Evolutionary conservation across 2,888 invertebrate species (phyloP).

Genomic region (Hypsopygia costalis): DNA sequence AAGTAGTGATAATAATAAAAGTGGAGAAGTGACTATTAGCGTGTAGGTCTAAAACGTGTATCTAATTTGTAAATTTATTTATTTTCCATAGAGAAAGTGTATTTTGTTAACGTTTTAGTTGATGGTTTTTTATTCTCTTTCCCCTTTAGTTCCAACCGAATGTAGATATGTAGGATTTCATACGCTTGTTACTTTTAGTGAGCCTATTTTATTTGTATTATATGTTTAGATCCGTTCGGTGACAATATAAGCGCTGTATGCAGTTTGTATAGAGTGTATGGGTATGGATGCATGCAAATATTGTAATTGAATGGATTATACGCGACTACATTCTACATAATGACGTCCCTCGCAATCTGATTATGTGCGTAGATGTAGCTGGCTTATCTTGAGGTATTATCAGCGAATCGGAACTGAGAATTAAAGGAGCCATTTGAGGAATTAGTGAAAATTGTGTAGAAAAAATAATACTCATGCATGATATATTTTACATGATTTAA

Average conservation of each 20-base stretch:
- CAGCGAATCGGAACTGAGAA: slow-evolving; percentile 9
- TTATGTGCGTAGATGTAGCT: slow-evolving; percentile 35
- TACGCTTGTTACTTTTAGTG: slow-evolving; percentile 79
- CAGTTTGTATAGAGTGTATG: slow-evolving; percentile 51
- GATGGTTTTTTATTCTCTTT: slow-evolving; percentile 73
- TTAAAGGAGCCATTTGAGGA: neutral
- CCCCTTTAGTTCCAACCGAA: slow-evolving; percentile 70
- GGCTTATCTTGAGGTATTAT: slow-evolving; percentile 22
- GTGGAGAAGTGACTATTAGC: slow-evolving; percentile 71
- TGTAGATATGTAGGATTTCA: slow-evolving; percentile 75
- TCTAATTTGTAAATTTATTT: slow-evolving; percentile 79
- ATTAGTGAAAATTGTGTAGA: too few relatives aligned
- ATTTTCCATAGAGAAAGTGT: slow-evolving; percentile 80
- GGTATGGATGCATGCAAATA: slow-evolving; percentile 38
- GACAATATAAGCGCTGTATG: slow-evolving; percentile 55
- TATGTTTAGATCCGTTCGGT: slow-evolving; percentile 60
- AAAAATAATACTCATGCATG: too few relatives aligned
- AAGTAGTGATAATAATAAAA: slow-evolving; percentile 64
- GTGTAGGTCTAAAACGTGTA: slow-evolving; percentile 71
- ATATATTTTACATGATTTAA: too few relatives aligned
- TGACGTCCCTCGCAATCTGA: slow-evolving; percentile 54
- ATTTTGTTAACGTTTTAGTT: slow-evolving; percentile 81
- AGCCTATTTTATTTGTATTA: slow-evolving; percentile 72
- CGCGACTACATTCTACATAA: slow-evolving; percentile 52
- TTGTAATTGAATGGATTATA: slow-evolving; percentile 55